Evolutionary conservation across 1,140 invertebrate genomes (phyloP), one percentile per base, ranked within the genome.

Genomic region (Babylonia areolata): DNA sequence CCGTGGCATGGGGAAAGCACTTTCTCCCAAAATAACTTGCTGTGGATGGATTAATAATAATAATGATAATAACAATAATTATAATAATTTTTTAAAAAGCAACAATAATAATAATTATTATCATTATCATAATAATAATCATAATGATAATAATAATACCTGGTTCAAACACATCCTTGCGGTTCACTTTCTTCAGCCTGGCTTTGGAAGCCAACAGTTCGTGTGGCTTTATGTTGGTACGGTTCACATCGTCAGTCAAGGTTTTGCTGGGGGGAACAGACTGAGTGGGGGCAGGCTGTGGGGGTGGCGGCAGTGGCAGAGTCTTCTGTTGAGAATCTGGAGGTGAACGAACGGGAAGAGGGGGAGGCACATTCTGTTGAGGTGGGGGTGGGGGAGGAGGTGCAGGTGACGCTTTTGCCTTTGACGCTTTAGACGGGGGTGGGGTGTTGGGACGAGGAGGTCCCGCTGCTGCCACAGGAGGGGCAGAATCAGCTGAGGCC

Each of bases 81-180:
- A n/a, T n/a, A n/a, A n/a, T n/a, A n/a, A n/a, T n/a, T n/a, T n/a
- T n/a, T n/a, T n/a, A n/a, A n/a, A n/a, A n/a, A n/a, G n/a, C n/a
- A n/a, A n/a, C n/a, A n/a, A n/a, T n/a, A n/a, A n/a, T n/a, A n/a
- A n/a, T n/a, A n/a, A n/a, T n/a, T n/a, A n/a, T n/a, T n/a, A n/a
- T n/a, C n/a, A n/a, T n/a, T n/a, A n/a, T n/a, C n/a, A n/a, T n/a
- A n/a, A n/a, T n/a, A n/a, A n/a, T n/a, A n/a, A n/a, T n/a, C 11
- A 37, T 75, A 35, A n/a, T 12, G 5, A 79, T 23, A 42, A 42
- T n/a, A 20, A 39, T 12, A 79, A 42, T 46, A 84, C 82, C 81
- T 46, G 82, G 37, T n/a, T 84, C 64, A 73, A 37, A 46, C 12
- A 84, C 64, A 84, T 84, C 82, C 33, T 71, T 73, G 28, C 82